Evolutionary conservation across 1,140 invertebrate genomes (phyloP), one percentile per base, ranked within the genome.

Genomic region (Xylocopa sonorina): DNA sequence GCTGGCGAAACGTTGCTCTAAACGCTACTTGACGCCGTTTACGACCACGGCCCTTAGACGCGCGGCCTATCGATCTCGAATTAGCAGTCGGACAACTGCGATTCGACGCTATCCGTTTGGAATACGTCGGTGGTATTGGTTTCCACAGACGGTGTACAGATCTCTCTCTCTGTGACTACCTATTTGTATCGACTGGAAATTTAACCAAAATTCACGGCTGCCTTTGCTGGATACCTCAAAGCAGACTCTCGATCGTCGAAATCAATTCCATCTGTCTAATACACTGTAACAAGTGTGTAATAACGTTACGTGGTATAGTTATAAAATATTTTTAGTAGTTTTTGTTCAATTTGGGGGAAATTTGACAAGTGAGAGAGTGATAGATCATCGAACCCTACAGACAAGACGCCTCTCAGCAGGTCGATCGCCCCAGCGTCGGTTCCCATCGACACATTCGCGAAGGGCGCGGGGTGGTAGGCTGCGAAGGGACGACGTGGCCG

Each of bases 361-460:
- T n/a, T n/a, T n/a, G n/a, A n/a, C n/a, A n/a, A n/a, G n/a, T n/a
- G n/a, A n/a, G n/a, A n/a, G n/a, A 21, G 0, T 7, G 0, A 10
- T 1, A 18, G 21, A 62, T 38, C 21, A 14, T 38, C 29, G 32
- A 12, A 9, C 21, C 1, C 34, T 24, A 4, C 1, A 5, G 27
- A n/a, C 29, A 34, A 51, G 29, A 41, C 51, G 51, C 51, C n/a
- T 21, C 29, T 21, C 4, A 7, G 16, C 10, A 55, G 50, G 51
- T 69, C 43, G n/a, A 57, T 38, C 66, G 32, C 27, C 38, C 14
- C 55, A 32, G 43, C 63, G 55, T 68, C 46, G 48, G 50, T 66
- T 63, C 67, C 48, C 60, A 46, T 66, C 41, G 51, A 24, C 50
- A 51, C 38, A 34, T 50, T 14, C 21, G 4, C 43, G 14, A 43